phyloP scores from a whole-genome alignment of 2,888 invertebrate species.

The Andrena dorsata region DNA sequence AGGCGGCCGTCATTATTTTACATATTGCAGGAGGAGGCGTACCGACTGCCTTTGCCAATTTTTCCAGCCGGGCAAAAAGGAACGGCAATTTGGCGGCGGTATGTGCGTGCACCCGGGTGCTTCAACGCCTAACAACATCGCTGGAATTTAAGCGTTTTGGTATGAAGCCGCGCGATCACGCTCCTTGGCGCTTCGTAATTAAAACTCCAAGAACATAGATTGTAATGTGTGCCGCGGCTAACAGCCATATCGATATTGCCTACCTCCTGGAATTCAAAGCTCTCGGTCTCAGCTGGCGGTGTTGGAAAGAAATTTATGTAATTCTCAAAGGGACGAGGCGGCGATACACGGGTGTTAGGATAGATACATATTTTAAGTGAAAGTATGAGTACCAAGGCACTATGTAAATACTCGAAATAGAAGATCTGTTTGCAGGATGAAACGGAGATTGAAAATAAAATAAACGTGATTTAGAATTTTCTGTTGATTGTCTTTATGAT shows the following conservation, averaged over 20 bases:
- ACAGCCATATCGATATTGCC: neutral
- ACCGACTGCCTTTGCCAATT: conserved; percentile 79
- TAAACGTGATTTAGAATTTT: no score
- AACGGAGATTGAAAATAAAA: no score
- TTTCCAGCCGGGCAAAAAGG: conserved; percentile 78
- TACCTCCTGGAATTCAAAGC: neutral
- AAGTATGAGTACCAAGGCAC: no score
- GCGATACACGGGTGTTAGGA: no score
- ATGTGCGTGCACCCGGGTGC: conserved; percentile 56
- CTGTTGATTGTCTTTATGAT: no score
- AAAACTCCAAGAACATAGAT: conserved; percentile 24
- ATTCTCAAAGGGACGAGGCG: no score
- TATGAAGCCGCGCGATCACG: conserved; percentile 21
- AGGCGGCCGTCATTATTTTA: conserved; percentile 82
- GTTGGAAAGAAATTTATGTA: no score
- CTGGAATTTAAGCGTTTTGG: conserved; percentile 45
- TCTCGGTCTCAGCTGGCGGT: no score
- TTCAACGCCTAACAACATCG: conserved; percentile 47
- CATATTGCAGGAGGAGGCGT: conserved; percentile 78
- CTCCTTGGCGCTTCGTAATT: conserved; percentile 18
- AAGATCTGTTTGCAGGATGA: no score
- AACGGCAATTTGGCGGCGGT: conserved; percentile 69
- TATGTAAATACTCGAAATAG: no score
- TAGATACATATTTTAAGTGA: no score
- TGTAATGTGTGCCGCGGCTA: neutral